Percentiles rank a stretch among this genome's conserved stretches.
These are phyloP conservation scores for Stomorhina lunata DNA, from an alignment of 2,888 invertebrate species.

Conservation along the genomic window DNA sequence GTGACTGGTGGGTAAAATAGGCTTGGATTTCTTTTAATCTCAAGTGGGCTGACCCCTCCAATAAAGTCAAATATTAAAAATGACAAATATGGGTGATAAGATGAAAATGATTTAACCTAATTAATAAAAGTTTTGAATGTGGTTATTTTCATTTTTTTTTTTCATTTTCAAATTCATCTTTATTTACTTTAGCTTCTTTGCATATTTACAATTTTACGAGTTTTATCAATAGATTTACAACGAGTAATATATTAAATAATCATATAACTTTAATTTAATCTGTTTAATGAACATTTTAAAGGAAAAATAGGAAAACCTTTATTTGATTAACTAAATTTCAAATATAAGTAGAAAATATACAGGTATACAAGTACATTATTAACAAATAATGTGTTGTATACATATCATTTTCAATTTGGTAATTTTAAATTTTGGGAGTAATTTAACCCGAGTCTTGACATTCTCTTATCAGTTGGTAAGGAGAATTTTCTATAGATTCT, in stretches of 20 bases:
- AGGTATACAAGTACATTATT: not conserved
- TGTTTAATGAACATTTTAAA: not conserved
- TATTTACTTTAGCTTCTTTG: not conserved
- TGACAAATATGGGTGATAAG: too few species aligned
- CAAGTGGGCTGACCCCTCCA: too few species aligned
- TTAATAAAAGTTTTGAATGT: too few species aligned
- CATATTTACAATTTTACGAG: not conserved
- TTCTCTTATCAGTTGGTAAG: slow-evolving; percentile 8
- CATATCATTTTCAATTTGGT: too few species aligned
- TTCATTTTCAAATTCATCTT: too few species aligned
- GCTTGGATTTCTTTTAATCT: too few species aligned
- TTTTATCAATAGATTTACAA: not conserved
- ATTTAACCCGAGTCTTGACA: not conserved
- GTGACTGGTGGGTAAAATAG: too few species aligned
- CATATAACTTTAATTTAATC: too few species aligned
- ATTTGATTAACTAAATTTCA: not conserved
- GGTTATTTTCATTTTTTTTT: too few species aligned
- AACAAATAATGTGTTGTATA: not conserved
- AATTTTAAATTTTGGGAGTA: too few species aligned
- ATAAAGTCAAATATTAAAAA: too few species aligned
- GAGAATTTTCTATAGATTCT: not conserved
- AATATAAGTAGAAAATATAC: not conserved
- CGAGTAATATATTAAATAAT: not conserved
- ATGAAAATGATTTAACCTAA: too few species aligned
- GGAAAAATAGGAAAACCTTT: not conserved